These are phyloP conservation scores for Lophura nycthemera DNA, from an alignment of 2,113 vertebrate species.

Conservation along the genomic window DNA sequence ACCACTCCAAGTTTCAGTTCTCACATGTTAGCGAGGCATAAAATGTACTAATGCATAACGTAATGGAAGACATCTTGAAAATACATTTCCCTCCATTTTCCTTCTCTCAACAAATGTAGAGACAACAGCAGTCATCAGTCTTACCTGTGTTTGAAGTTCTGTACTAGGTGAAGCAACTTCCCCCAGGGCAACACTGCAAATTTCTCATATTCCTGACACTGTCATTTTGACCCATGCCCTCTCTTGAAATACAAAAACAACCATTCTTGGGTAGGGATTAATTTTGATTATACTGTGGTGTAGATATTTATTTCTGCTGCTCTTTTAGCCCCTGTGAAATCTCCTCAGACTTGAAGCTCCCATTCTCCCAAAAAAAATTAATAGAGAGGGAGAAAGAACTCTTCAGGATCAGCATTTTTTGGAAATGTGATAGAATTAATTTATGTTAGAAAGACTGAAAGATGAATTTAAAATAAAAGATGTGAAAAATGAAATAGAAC, in stretches of 20 bases:
- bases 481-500: not conserved
- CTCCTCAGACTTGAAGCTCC: not conserved
- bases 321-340: not conserved
- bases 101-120: not conserved
- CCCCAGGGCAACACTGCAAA: not conserved
- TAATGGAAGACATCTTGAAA: not conserved
- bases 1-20: not conserved
- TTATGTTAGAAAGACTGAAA: not conserved
- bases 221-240: not conserved
- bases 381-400: not conserved
- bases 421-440: not conserved
- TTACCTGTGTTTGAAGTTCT: not conserved
- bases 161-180: not conserved
- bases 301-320: not conserved
- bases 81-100: not conserved
- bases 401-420: not conserved
- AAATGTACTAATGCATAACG: not conserved
- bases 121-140: not conserved
- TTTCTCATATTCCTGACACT: not conserved
- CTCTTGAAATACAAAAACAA: not conserved
- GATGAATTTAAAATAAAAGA: not conserved
- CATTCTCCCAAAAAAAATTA: not conserved
- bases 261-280: not conserved
- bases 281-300: not conserved
- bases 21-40: fast-evolving